These are phyloP conservation scores for Leucania comma DNA, from an alignment of 2,888 invertebrate genomes.

Conservation along the genomic window DNA sequence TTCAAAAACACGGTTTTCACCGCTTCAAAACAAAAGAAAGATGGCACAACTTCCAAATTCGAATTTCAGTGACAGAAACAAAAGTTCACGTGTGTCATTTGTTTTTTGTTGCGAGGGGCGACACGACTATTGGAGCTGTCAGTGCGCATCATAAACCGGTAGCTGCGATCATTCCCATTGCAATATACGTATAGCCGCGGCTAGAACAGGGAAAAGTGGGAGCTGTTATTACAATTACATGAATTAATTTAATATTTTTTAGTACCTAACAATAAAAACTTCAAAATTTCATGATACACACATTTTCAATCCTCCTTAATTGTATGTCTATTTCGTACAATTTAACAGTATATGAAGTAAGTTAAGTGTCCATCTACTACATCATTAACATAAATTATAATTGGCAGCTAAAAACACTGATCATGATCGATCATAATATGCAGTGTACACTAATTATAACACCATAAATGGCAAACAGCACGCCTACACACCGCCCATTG, in stretches of 20 bases:
- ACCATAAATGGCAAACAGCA: constrained; percentile 45
- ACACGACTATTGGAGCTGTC: constrained; percentile 82
- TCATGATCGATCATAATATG: constrained; percentile 42
- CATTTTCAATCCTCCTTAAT: neutral
- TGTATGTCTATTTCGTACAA: neutral
- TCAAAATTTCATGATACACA: neutral
- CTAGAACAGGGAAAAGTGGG: constrained; percentile 65
- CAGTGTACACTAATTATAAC: constrained; percentile 52
- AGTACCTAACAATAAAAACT: neutral
- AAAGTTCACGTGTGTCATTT: constrained; percentile 49
- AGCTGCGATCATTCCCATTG: constrained; percentile 74
- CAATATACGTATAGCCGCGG: constrained; percentile 71
- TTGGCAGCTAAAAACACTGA: constrained; percentile 25
- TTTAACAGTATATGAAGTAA: neutral
- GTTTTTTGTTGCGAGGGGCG: constrained; percentile 65
- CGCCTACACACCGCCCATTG: constrained; percentile 58
- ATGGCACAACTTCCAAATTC: constrained; percentile 57
- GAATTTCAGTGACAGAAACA: constrained; percentile 62
- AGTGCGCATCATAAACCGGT: constrained; percentile 82
- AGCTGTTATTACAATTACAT: constrained; percentile 14
- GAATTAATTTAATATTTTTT: neutral
- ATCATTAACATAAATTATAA: constrained; percentile 25
- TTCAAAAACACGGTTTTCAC: constrained; percentile 44
- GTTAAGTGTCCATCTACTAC: constrained; percentile 1
- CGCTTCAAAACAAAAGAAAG: constrained; percentile 25